Percentiles rank a stretch among this genome's conserved stretches.
Conservation (phyloP, 1,140 invertebrate species). For the Tetramorium simillimum region DNA sequence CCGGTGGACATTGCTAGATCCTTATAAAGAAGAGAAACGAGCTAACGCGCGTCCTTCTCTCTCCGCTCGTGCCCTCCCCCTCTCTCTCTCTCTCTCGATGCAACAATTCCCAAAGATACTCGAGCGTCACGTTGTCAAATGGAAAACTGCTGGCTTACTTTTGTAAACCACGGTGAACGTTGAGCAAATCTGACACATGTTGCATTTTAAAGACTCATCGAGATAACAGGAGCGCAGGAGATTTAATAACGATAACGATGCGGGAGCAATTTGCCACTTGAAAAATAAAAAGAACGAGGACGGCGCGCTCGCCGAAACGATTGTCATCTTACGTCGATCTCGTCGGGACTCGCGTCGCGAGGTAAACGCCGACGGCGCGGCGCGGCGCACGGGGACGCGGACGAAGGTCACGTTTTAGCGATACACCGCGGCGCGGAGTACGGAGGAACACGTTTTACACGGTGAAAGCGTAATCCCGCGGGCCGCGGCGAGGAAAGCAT, state of each 20-base stretch:
- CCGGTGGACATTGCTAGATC: conserved; percentile 64
- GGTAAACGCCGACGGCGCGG: neutral
- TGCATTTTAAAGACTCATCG: neutral
- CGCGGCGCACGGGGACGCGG: neutral
- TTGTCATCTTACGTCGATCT: neutral
- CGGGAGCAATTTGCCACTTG: neutral
- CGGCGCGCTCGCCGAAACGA: neutral
- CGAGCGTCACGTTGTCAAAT: neutral
- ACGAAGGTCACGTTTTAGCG: conserved; percentile 19
- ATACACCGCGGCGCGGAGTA: neutral
- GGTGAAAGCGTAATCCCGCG: conserved; percentile 12
- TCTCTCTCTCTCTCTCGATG: neutral
- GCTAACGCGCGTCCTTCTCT: conserved; percentile 51
- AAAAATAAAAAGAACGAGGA: neutral
- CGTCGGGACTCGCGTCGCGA: neutral
- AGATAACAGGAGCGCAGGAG: neutral
- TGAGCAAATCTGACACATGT: neutral
- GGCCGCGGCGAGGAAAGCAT: conserved; percentile 5
- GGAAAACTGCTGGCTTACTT: neutral
- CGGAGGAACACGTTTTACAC: neutral
- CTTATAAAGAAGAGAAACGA: conserved; percentile 71
- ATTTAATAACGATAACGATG: neutral
- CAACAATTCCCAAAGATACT: conserved; percentile 3
- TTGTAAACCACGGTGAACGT: neutral
- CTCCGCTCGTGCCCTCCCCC: neutral